These are phyloP conservation scores for Andricus grossulariae DNA, from an alignment of 1,140 invertebrate species.

Conservation along the genomic window DNA sequence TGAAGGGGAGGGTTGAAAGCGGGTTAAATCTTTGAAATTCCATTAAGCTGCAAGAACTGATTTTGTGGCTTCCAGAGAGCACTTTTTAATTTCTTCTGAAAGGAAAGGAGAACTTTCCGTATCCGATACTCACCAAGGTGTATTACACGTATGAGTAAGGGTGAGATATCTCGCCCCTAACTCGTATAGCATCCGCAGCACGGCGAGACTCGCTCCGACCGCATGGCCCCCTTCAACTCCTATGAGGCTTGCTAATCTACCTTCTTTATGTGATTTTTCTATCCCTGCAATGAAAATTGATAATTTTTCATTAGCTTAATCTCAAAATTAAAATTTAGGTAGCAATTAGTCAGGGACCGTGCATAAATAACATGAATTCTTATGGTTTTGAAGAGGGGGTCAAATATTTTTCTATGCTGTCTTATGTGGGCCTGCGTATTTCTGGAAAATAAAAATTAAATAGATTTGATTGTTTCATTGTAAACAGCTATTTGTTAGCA, in stretches of 20 bases:
- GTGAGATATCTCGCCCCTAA: conserved; percentile 90
- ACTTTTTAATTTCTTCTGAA: conserved; percentile 25
- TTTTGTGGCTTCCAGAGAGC: neutral
- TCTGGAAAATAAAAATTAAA: no score
- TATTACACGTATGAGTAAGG: conserved; percentile 90
- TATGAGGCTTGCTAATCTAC: conserved; percentile 84
- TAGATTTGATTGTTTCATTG: no score
- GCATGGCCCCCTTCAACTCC: conserved; percentile 90
- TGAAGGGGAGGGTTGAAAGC: neutral
- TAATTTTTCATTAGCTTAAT: conserved; percentile 45
- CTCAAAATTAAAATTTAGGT: neutral
- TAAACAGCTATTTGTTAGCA: no score
- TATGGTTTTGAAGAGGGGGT: no score
- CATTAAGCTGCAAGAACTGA: neutral
- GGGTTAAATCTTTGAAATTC: neutral
- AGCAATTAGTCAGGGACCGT: no score
- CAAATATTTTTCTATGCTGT: no score
- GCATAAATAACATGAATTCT: no score
- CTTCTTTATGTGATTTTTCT: conserved; percentile 79
- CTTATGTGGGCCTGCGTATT: no score
- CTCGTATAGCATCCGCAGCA: conserved; percentile 88
- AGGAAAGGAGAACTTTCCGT: conserved; percentile 40
- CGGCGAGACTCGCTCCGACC: conserved; percentile 87
- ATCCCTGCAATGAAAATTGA: conserved; percentile 77
- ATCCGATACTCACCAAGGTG: conserved; percentile 83